Evolutionary conservation across 1,140 invertebrate species (phyloP).

Genomic region (Drosophila sturtevanti): DNA sequence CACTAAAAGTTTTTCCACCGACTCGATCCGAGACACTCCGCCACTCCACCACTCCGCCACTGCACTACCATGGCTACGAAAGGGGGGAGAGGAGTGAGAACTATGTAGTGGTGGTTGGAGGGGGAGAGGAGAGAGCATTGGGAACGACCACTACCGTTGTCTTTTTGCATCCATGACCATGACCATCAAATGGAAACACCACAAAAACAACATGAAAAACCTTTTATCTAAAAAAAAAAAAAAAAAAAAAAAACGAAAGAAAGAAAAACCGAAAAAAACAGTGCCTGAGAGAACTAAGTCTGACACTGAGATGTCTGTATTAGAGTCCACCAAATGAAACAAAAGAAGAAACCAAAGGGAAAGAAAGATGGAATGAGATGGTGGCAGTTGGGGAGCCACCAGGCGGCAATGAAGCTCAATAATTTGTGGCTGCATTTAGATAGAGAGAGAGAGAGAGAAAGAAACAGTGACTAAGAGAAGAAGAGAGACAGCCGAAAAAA

Average conservation of each 20-base stretch:
- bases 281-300: constrained; percentile 30
- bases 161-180: constrained; percentile 49
- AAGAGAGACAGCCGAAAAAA: constrained; percentile 18
- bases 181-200: constrained; percentile 65
- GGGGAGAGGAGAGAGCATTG: neutral
- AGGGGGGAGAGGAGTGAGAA: neutral
- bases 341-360: constrained; percentile 30
- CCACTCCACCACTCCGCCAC: neutral
- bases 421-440: constrained; percentile 57
- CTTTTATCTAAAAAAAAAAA: constrained; percentile 76
- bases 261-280: constrained; percentile 4
- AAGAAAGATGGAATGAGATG: neutral
- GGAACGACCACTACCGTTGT: constrained; percentile 40
- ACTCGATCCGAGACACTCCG: constrained; percentile 18
- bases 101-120: neutral
- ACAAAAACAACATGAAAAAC: constrained; percentile 70
- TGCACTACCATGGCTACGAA: neutral
- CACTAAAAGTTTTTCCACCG: constrained; percentile 66
- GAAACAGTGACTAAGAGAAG: no score
- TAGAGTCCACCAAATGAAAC: constrained; percentile 65
- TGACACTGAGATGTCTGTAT: constrained; percentile 67
- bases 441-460: constrained; percentile 5
- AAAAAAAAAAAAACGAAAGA: neutral
- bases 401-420: constrained; percentile 32
- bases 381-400: neutral